phyloP scores from a whole-genome alignment of 2,797 vertebrate genomes.

The Peromyscus eremicus region DNA sequence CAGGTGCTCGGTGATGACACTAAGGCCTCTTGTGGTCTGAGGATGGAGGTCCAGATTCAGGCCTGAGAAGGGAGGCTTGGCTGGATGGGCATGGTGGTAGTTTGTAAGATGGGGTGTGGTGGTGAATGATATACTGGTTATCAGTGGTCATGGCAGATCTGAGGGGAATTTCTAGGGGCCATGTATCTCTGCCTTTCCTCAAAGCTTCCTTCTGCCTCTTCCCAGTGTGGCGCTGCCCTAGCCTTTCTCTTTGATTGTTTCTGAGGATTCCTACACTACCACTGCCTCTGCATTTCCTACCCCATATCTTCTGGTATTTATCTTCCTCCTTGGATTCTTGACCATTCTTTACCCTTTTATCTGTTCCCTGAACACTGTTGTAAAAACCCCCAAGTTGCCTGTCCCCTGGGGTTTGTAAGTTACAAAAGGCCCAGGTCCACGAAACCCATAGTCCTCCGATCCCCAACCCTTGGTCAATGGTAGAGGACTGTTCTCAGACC shows the following conservation, averaged over 20 bases:
- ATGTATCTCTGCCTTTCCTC: background rate
- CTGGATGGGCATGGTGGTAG: background rate
- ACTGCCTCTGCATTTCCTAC: conserved; percentile 15
- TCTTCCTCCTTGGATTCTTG: conserved; percentile 59
- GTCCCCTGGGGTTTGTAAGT: conserved; percentile 44
- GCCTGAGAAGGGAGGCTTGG: background rate
- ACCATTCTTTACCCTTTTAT: conserved; percentile 10
- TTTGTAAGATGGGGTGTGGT: background rate
- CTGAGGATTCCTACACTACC: background rate
- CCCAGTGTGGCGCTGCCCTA: background rate
- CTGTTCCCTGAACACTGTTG: conserved; percentile 17
- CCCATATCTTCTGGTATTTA: conserved; percentile 47
- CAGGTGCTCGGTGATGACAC: background rate
- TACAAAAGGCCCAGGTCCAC: background rate
- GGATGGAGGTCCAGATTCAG: background rate
- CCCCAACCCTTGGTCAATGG: background rate
- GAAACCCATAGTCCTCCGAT: background rate
- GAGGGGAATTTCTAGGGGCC: background rate
- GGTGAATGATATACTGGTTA: background rate
- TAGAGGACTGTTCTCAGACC: background rate
- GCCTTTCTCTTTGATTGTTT: background rate
- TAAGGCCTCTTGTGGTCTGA: background rate
- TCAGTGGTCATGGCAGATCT: background rate
- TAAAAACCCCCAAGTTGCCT: conserved; percentile 31
- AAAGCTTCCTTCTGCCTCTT: background rate